Base-by-base conservation (phyloP, 1,140 invertebrate species). In the Mizuhopecten yessoensis region DNA sequence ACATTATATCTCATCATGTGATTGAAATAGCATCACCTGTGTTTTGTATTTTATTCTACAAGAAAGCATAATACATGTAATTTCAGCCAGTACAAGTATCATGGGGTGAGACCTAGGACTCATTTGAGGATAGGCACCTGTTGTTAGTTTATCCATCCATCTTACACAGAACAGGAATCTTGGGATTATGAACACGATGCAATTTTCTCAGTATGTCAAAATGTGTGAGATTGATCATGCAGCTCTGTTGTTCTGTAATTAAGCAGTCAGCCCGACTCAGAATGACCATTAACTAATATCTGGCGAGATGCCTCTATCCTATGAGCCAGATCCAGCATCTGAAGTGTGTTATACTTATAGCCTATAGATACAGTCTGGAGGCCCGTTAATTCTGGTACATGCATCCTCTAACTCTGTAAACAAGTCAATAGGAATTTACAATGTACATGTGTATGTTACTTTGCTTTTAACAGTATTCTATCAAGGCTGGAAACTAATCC, bases 161-260 rank as follows among this genome's bases (percentile, higher is more conserved):
- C 57, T 29, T 17, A 75, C 57, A 75, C 57, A 29, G 57, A 17
- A 75, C 57, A 75, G 1, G 57, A n/a, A 75, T 75, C 57, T 29
- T 29, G 9, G 29, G 57, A 75, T 75, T 75, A 75, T 57, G 45
- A 17, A 57, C 45, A 20, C 57, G 20, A 29, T 75, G 23, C 29
- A 75, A 75, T 75, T 29, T 75, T 29, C 57, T 75, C 57, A 29
- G 57, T n/a, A 75, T 75, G 57, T 75, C 57, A 75, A 75, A 75
- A 75, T 75, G 57, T 75, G 57, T 17, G 57, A 75, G 57, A 75
- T 75, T 75, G 57, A 75, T 75, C 57, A 29, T 75, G 57, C 23
- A 29, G 57, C 11, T 75, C 57, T 75, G 57, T 75, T 75, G 57
- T 75, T 75, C 57, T 75, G 57, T 75, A 75, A 75, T 75, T 75